phyloP scores from a whole-genome alignment of 2,888 invertebrate species.

The Dugesia japonica region DNA sequence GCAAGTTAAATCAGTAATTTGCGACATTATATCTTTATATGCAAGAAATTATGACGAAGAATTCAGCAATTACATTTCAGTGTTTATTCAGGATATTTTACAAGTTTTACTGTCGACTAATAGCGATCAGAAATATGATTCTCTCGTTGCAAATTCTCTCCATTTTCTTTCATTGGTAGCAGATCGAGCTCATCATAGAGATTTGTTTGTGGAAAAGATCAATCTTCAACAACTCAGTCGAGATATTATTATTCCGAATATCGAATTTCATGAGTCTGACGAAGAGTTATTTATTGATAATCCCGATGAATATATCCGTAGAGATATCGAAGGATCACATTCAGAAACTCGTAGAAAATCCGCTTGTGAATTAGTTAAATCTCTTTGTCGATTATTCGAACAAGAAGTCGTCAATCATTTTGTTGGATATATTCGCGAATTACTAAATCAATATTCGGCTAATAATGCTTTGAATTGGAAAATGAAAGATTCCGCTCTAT shows the following conservation, averaged over 20 bases:
- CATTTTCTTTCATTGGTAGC: constrained; percentile 85
- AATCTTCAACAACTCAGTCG: constrained; percentile 44
- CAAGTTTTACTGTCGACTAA: constrained; percentile 69
- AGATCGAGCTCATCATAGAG: constrained; percentile 69
- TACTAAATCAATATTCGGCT: constrained; percentile 55
- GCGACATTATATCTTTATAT: constrained; percentile 78
- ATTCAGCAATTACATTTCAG: constrained; percentile 69
- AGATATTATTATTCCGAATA: constrained; percentile 86
- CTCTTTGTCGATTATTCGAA: constrained; percentile 60
- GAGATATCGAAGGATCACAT: constrained; percentile 95
- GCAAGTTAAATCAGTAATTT: constrained; percentile 78
- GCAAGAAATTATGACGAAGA: constrained; percentile 96
- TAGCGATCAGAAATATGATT: constrained; percentile 68
- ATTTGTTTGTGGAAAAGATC: constrained; percentile 55
- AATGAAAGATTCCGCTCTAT: constrained; percentile 83
- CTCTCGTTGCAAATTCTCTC: constrained; percentile 75
- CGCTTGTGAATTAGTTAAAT: constrained; percentile 85
- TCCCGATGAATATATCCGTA: constrained; percentile 62
- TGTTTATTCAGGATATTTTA: constrained; percentile 88
- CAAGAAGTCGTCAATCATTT: constrained; percentile 47
- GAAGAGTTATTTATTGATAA: constrained; percentile 92
- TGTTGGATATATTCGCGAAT: constrained; percentile 44
- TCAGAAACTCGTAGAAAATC: constrained; percentile 84
- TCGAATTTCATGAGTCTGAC: constrained; percentile 58
- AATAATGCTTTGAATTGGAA: constrained; percentile 69